Conservation (phyloP, 1,140 invertebrate species). For the Plutomurus gul region DNA sequence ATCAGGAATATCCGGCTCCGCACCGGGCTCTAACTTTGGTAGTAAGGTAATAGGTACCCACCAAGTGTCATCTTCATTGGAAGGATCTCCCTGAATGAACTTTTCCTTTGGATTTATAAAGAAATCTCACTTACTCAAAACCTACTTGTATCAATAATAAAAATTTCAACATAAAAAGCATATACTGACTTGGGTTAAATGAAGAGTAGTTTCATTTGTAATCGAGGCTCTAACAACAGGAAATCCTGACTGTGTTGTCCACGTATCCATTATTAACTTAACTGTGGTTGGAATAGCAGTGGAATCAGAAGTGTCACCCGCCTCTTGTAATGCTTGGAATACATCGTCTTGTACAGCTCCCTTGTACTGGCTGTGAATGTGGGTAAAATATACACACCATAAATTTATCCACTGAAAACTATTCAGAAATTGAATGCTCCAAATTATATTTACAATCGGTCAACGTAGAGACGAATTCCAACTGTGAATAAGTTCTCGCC, state of each 20-base stretch:
- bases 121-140: too few species aligned
- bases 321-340: constrained; percentile 67
- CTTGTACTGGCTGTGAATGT: background rate
- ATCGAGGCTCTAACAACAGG: constrained; percentile 59
- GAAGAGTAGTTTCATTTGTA: background rate
- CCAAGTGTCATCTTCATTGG: constrained; percentile 31
- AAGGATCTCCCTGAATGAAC: background rate
- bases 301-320: constrained; percentile 60
- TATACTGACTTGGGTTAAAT: background rate
- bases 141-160: too few species aligned
- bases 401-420: too few species aligned
- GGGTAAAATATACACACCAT: background rate
- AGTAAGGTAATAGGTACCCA: constrained; percentile 38
- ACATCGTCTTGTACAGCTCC: constrained; percentile 68
- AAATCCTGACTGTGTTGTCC: constrained; percentile 85
- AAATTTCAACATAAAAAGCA: background rate
- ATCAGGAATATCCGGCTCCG: background rate
- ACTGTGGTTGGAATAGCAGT: constrained; percentile 69
- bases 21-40: background rate
- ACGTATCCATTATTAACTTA: constrained; percentile 82
- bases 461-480: constrained; percentile 17
- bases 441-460: constrained; percentile 21
- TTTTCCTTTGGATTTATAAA: too few species aligned
- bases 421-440: too few species aligned
- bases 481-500: constrained; percentile 14